Evolutionary conservation across 2,113 vertebrate genomes (phyloP).

Genomic region (Numida meleagris): DNA sequence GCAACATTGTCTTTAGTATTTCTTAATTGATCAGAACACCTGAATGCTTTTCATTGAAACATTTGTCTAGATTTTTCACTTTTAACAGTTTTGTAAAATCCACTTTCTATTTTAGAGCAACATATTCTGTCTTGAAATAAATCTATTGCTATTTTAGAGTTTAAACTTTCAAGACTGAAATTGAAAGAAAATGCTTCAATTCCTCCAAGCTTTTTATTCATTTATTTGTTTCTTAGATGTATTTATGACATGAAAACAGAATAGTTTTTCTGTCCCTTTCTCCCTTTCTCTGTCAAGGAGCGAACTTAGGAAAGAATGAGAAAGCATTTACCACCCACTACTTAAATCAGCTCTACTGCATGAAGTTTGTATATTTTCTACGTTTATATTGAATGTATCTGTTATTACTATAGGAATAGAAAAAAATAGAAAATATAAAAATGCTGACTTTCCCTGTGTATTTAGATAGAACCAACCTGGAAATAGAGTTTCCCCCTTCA

Average conservation of each 20-base stretch:
- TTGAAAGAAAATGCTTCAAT: not conserved
- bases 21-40: not conserved
- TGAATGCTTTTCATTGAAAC: not conserved
- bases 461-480: not conserved
- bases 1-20: not conserved
- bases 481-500: not conserved
- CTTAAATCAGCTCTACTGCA: not conserved
- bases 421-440: not conserved
- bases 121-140: not conserved
- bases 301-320: not conserved
- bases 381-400: not conserved
- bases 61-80: not conserved
- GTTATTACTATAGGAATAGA: not conserved
- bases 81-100: not conserved
- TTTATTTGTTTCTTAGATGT: not conserved
- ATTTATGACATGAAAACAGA: not conserved
- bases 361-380: not conserved
- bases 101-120: conserved; percentile 9
- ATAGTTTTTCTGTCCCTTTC: not conserved
- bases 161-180: not conserved
- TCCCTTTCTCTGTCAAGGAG: not conserved
- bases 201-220: not conserved
- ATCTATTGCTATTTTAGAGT: not conserved
- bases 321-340: not conserved
- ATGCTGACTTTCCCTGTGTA: not conserved